These are phyloP conservation scores for Pelodiscus sinensis DNA, from an alignment of 2,113 vertebrate species.

Conservation along the genomic window DNA sequence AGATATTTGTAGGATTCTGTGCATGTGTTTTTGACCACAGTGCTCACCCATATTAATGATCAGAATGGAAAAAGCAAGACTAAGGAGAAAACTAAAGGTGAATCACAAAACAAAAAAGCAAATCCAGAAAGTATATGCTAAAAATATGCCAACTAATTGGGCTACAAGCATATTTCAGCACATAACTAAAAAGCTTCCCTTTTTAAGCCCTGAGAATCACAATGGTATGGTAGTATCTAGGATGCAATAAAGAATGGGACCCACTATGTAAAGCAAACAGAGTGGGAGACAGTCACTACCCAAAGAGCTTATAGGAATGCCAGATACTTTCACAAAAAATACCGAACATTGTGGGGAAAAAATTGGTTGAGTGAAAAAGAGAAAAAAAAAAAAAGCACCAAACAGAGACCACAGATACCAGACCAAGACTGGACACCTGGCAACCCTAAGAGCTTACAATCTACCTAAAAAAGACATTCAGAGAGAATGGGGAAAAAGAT, in stretches of 20 bases:
- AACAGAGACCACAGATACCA: no score
- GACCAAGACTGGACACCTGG: no score
- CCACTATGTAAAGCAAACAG: background rate
- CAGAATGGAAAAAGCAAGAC: background rate
- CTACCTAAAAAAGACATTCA: background rate
- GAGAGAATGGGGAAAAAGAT: background rate
- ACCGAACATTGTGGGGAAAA: no score
- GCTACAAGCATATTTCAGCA: background rate
- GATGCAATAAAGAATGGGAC: background rate
- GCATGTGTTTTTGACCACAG: background rate
- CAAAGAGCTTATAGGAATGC: background rate
- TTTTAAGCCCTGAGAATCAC: background rate
- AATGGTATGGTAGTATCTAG: background rate
- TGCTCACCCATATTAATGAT: background rate
- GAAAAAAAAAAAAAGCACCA: no score
- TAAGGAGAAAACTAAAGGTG: background rate
- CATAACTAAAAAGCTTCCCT: accelerated
- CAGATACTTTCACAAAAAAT: no score
- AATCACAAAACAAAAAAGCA: background rate
- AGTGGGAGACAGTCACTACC: background rate
- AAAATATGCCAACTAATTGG: background rate
- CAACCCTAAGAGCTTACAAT: background rate
- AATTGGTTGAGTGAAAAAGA: no score
- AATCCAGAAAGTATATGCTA: background rate
- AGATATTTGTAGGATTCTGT: no score